Conservation (phyloP, 2,113 vertebrate species). For the Tympanuchus pallidicinctus region DNA sequence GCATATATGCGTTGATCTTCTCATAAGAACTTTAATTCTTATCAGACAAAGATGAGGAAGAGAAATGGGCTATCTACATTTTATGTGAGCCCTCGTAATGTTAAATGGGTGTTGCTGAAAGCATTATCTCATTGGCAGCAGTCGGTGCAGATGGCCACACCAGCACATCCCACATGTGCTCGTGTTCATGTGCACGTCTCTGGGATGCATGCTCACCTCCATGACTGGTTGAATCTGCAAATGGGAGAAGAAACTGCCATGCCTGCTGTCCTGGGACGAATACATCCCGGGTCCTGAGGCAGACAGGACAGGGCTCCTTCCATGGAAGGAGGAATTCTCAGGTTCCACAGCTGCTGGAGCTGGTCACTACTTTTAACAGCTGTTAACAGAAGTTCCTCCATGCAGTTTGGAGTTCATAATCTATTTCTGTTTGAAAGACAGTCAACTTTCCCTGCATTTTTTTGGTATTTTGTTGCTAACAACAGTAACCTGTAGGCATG, state of each 20-base stretch:
- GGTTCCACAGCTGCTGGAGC: background rate
- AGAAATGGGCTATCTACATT: background rate
- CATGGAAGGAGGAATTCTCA: background rate
- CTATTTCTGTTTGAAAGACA: background rate
- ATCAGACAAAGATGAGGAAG: background rate
- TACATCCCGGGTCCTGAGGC: too few relatives aligned
- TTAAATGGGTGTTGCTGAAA: background rate
- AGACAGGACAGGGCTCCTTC: background rate
- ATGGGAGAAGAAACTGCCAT: background rate
- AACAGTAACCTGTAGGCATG: background rate
- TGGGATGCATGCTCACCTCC: background rate
- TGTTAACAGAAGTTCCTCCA: background rate
- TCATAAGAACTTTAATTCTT: background rate
- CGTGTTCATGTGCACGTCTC: background rate
- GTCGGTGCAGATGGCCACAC: background rate
- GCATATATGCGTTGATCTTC: background rate
- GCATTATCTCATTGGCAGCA: background rate
- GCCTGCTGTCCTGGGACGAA: background rate
- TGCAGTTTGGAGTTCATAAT: background rate
- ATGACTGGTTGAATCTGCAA: background rate
- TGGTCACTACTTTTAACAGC: background rate
- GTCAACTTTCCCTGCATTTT: background rate
- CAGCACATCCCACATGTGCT: background rate
- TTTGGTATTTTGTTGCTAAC: background rate
- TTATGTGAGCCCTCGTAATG: background rate